Base-by-base conservation (phyloP, 2,888 invertebrate species). In the Chalcis sispes region DNA sequence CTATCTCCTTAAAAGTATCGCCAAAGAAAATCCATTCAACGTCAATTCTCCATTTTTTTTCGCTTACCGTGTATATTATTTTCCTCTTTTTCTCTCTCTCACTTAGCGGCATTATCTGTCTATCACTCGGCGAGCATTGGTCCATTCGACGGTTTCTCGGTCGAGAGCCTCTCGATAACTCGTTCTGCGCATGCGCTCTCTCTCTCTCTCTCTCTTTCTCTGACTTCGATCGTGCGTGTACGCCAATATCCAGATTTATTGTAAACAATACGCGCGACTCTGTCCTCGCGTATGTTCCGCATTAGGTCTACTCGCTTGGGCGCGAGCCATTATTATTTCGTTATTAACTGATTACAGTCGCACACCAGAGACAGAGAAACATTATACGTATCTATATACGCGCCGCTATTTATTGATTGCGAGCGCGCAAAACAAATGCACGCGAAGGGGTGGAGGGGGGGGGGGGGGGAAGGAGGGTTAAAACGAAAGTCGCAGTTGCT, bases 341-440 rank as follows among this genome's bases (percentile, higher is more conserved):
- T 76, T 76, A 67, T 62, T 76, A 76, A 72, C 61, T 42, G 72
- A 72, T 73, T 73, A 58, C 59, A 64, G 46, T 48, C 23, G 65
- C 59, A 20, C 8, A 15, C 25, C 23, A 40, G 23, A 32, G 29
- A 18, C 10, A 23, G 48, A 36, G 42, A 42, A 29, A 15, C 2
- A 10, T 8, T 42, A 62, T 48, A 48, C 54, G 54, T 56, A n/a
- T n/a, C n/a, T n/a, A n/a, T n/a, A n/a, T n/a, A n/a, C n/a, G n/a
- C n/a, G n/a, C n/a, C n/a, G 62, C 42, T 40, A 50, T 29, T 59
- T 64, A 64, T 64, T 54, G 72, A 72, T 72, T 72, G 36, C 25
- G 54, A 42, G 56, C 50, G 64, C 3, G 64, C 23, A 25, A 40
- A 52, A 52, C 65, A 52, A 66, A 50, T 69, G 48, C 20, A n/a